Evolutionary conservation across 2,888 invertebrate species (phyloP).

Genomic region (Cactoblastis cactorum): DNA sequence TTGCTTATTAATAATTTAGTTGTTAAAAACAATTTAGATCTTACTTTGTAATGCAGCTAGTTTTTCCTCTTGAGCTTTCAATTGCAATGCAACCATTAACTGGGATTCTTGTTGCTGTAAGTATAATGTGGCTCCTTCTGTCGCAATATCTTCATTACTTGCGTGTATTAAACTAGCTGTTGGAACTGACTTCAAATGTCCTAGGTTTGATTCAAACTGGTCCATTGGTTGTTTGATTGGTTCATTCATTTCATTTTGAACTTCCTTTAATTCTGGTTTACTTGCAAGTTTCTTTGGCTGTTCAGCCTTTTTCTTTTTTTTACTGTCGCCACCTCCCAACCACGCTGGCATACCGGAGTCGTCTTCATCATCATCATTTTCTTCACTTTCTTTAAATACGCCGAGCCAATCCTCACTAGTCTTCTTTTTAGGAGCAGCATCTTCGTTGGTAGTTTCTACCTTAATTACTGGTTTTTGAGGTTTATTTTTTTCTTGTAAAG

Average conservation of each 20-base stretch:
- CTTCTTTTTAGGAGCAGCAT: constrained; percentile 41
- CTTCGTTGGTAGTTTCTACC: constrained; percentile 38
- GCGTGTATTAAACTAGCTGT: constrained; percentile 32
- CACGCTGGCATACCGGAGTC: constrained; percentile 62
- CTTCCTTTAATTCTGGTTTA: constrained; percentile 26
- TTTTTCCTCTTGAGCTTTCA: constrained; percentile 82
- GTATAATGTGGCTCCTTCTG: constrained; percentile 76
- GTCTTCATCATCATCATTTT: constrained; percentile 36
- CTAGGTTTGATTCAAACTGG: constrained; percentile 22
- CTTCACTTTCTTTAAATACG: constrained; percentile 59
- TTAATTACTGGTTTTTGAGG: constrained; percentile 31
- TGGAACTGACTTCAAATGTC: constrained; percentile 24
- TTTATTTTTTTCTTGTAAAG: constrained; percentile 34
- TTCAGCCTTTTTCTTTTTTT: constrained; percentile 50
- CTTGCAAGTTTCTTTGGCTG: constrained; percentile 29
- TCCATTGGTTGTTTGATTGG: constrained; percentile 18
- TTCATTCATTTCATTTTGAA: constrained; percentile 21
- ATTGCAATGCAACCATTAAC: constrained; percentile 79
- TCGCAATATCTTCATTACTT: constrained; percentile 62
- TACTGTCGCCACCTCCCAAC: constrained; percentile 50
- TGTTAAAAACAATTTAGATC: constrained; percentile 14
- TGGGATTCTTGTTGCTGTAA: constrained; percentile 82
- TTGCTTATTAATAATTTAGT: not conserved
- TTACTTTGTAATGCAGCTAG: constrained; percentile 77
- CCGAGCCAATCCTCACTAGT: constrained; percentile 68